A percentile compares a stretch with the other conserved stretches of the same genome.
phyloP scores from a whole-genome alignment of 2,797 vertebrate genomes.

The Tenualosa thibaudeaui region DNA sequence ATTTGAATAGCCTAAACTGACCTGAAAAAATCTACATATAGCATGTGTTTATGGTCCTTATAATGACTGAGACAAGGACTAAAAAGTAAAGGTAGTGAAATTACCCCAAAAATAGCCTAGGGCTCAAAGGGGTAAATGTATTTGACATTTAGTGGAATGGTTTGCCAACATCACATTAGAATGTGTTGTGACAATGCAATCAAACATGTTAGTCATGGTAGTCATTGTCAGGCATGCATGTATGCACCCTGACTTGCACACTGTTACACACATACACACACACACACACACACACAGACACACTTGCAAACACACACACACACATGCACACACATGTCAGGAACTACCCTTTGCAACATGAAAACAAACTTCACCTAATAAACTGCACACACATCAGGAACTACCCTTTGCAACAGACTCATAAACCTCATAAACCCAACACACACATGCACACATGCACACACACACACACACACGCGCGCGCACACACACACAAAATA shows the following conservation, averaged over 20 bases:
- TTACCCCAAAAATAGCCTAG: too few species aligned
- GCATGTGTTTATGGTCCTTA: too few species aligned
- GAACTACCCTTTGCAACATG: neutral
- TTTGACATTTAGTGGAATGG: neutral
- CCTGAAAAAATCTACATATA: too few species aligned
- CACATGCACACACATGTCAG: neutral
- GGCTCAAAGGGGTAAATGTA: neutral
- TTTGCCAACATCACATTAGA: neutral
- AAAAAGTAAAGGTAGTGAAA: too few species aligned
- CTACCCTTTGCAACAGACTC: neutral
- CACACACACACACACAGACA: neutral
- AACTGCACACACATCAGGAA: neutral
- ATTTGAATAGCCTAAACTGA: too few species aligned
- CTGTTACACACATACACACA: neutral
- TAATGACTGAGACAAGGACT: too few species aligned
- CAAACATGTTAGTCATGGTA: neutral
- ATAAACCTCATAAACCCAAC: slow-evolving; percentile 6
- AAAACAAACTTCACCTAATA: neutral
- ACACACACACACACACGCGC: neutral
- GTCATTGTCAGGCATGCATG: neutral
- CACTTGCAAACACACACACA: neutral
- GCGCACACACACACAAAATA: neutral
- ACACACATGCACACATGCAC: neutral
- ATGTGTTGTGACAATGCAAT: neutral
- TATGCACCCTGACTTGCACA: neutral